A percentile compares a stretch with the other conserved stretches of the same genome.
These are phyloP conservation scores for Eulithis prunata DNA, from an alignment of 2,888 invertebrate species.

Conservation along the genomic window DNA sequence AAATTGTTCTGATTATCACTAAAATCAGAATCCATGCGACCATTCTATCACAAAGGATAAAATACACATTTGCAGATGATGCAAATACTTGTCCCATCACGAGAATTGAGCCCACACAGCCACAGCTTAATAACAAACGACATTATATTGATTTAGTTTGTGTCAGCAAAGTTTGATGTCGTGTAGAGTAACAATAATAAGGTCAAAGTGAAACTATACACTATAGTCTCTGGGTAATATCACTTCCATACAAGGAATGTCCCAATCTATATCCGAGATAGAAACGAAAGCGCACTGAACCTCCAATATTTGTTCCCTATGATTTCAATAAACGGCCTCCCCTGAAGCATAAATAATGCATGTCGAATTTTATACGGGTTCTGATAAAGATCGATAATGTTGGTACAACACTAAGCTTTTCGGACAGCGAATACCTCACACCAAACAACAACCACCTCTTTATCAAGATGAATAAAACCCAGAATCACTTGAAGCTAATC, in stretches of 20 bases:
- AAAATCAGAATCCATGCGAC: too few relatives aligned
- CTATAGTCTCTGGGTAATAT: background rate
- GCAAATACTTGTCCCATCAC: too few relatives aligned
- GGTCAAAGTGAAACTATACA: conserved; percentile 10
- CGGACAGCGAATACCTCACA: conserved; percentile 19
- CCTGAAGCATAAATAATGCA: conserved; percentile 78
- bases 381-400: conserved; percentile 68
- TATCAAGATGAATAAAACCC: conserved; percentile 11
- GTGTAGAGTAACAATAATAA: background rate
- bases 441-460: conserved; percentile 19
- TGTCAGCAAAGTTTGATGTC: too few relatives aligned
- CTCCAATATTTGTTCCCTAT: conserved; percentile 63
- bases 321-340: conserved; percentile 77
- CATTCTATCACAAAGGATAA: too few relatives aligned
- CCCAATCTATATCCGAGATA: conserved; percentile 46
- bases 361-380: conserved; percentile 70
- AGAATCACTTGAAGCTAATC: conserved; percentile 17
- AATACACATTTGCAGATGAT: too few relatives aligned
- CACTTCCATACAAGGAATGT: conserved; percentile 12
- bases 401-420: conserved; percentile 35
- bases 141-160: too few relatives aligned
- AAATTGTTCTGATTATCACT: too few relatives aligned
- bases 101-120: too few relatives aligned
- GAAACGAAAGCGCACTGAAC: conserved; percentile 43
- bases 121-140: too few relatives aligned